Base-by-base conservation (phyloP, 1,140 invertebrate species). In the Ips nitidus region DNA sequence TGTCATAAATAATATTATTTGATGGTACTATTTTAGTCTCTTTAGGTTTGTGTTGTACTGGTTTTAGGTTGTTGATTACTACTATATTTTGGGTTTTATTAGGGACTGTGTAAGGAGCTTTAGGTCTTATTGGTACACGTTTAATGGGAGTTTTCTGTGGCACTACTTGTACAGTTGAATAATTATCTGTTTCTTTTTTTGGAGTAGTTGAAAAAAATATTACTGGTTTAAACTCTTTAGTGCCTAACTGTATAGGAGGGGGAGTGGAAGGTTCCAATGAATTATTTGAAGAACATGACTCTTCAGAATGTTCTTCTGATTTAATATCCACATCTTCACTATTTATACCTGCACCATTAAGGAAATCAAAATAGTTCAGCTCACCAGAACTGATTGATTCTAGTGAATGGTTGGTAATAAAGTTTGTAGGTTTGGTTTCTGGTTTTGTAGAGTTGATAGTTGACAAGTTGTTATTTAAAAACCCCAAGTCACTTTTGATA, bases 1-100 rank as follows among this genome's bases (percentile, higher is more conserved):
- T 77, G 62, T 78, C 76, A 56, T 77, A 65, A 43, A 78, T 66
- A n/a, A 78, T 71, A 22, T 77, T 66, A 40, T 75, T 76, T 41
- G 60, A 36, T n/a, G 58, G 22, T 4, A 68, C 8, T 3, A 36
- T 45, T 5, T 40, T 66, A 61, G 4, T 6, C 22, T 57, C 3
- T 8, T 66, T 58, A 36, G 52, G 6, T 36, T 42, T 7, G 64
- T 6, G 50, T 8, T 37, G 39, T 42, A 60, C 55, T 69, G 50
- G 73, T 55, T 73, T 75, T 37, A 75, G 2, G 39, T 59, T 59
- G 2, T 59, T 62, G 62, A 76, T 70, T 22, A 76, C 66, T 40
- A 71, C 52, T 41, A 73, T 75, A 52, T 67, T 69, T 5, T 55
- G 41, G n/a, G 7, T 71, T 4, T 63, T 73, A 8, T 55, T 58